A percentile compares a stretch with the other conserved stretches of the same genome.
Evolutionary conservation across 2,797 vertebrate species (phyloP).

Genomic region (Halcyon smyrnensis): DNA sequence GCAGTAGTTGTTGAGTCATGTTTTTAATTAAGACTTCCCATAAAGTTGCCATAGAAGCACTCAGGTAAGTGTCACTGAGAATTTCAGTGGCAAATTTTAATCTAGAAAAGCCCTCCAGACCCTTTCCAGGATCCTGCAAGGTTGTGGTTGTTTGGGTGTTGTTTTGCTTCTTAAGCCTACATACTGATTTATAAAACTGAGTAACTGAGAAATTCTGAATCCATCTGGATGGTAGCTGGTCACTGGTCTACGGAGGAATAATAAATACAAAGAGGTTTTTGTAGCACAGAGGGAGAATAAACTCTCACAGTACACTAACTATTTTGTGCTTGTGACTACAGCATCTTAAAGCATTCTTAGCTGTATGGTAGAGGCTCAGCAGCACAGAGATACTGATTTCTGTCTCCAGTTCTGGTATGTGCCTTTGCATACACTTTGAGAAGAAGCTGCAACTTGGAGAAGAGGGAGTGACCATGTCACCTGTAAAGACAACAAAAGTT

Average conservation of each 20-base stretch:
- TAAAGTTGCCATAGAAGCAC: not conserved
- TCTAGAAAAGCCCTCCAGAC: not conserved
- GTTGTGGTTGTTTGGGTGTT: not conserved
- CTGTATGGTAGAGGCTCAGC: not conserved
- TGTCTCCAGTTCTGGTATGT: not conserved
- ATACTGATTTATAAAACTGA: not conserved
- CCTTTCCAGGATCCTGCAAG: not conserved
- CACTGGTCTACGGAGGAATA: not conserved
- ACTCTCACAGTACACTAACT: not conserved
- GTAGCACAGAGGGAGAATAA: not conserved
- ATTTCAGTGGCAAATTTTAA: not conserved
- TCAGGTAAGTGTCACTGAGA: not conserved
- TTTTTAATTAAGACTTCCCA: not conserved
- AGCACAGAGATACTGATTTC: not conserved
- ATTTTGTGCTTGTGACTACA: not conserved
- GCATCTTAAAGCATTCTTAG: not conserved
- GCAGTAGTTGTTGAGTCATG: not conserved
- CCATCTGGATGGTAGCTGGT: not conserved
- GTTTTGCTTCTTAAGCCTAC: not conserved
- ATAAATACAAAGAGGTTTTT: not conserved
- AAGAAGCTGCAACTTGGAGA: not conserved
- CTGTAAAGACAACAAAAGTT: no score
- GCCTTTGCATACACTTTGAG: conserved; percentile 1
- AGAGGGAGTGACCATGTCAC: not conserved
- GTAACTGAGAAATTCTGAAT: not conserved